Evolutionary conservation across 35 echinoderm and acorn worm genomes (phyloP).

Genomic region (Lytechinus variegatus): DNA sequence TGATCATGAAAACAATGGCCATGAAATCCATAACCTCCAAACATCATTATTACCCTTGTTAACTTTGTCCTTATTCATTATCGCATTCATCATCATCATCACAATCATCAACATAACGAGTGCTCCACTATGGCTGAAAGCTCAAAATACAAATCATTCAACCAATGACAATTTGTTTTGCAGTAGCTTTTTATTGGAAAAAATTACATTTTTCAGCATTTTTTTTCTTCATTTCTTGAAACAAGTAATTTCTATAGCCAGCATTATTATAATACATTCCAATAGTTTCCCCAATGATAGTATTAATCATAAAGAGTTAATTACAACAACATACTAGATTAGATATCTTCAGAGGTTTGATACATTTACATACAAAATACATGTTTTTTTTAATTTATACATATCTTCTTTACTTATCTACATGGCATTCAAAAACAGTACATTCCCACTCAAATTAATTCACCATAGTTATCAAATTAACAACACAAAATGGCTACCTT

Average conservation of each 20-base stretch:
- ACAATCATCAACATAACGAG: too few relatives aligned
- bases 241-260: conserved; percentile 33
- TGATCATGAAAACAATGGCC: too few relatives aligned
- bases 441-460: not conserved
- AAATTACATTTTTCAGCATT: conserved; percentile 56
- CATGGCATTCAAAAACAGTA: conserved; percentile 38
- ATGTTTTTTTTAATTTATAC: conserved; percentile 32
- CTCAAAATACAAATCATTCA: not conserved
- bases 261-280: conserved; percentile 50
- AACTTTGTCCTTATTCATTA: too few relatives aligned
- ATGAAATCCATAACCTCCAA: too few relatives aligned
- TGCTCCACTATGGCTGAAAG: too few relatives aligned
- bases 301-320: not conserved
- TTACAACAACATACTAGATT: conserved; percentile 37
- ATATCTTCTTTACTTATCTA: conserved; percentile 48
- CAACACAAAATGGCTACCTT: conserved; percentile 22
- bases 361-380: conserved; percentile 48
- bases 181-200: conserved; percentile 58
- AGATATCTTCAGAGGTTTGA: conserved; percentile 34
- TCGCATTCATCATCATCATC: too few relatives aligned
- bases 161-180: conserved; percentile 13
- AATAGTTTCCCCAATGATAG: conserved; percentile 33
- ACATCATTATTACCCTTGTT: too few relatives aligned
- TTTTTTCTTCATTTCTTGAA: conserved; percentile 44
- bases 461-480: not conserved